Evolutionary conservation across 2,888 invertebrate genomes (phyloP).

Genomic region (Lepidochrysops patricia): DNA sequence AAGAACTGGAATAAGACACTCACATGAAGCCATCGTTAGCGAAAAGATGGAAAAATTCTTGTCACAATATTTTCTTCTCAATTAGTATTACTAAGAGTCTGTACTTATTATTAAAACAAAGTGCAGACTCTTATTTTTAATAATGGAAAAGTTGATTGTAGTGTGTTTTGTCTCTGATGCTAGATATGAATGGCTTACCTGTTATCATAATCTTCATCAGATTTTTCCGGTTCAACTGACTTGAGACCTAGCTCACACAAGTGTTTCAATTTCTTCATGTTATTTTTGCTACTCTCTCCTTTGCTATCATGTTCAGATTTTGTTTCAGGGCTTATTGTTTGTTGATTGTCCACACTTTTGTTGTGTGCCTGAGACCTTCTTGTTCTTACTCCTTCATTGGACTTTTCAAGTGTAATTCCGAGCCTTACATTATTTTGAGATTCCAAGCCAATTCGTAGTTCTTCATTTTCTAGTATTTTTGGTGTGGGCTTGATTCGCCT

Average conservation of each 20-base stretch:
- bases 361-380: slow-evolving; percentile 46
- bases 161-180: no score
- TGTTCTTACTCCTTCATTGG: slow-evolving; percentile 51
- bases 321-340: slow-evolving; percentile 23
- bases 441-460: slow-evolving; percentile 73
- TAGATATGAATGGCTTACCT: no score
- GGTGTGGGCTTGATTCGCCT: slow-evolving; percentile 79
- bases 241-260: slow-evolving; percentile 72
- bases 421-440: slow-evolving; percentile 73
- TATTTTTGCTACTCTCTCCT: slow-evolving; percentile 28
- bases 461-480: slow-evolving; percentile 79
- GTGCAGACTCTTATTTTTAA: no score
- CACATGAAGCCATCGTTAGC: no score
- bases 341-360: slow-evolving; percentile 29
- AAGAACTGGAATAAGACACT: no score
- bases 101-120: no score
- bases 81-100: no score
- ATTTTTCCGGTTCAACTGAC: slow-evolving; percentile 46
- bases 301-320: slow-evolving; percentile 22
- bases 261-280: slow-evolving; percentile 73
- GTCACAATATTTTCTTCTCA: no score
- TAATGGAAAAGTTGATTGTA: no score
- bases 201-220: slow-evolving; percentile 38
- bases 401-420: slow-evolving; percentile 50
- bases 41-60: no score